Evolutionary conservation across 2,113 vertebrate genomes (phyloP).

Genomic region (Phalacrocorax brasilianus): DNA sequence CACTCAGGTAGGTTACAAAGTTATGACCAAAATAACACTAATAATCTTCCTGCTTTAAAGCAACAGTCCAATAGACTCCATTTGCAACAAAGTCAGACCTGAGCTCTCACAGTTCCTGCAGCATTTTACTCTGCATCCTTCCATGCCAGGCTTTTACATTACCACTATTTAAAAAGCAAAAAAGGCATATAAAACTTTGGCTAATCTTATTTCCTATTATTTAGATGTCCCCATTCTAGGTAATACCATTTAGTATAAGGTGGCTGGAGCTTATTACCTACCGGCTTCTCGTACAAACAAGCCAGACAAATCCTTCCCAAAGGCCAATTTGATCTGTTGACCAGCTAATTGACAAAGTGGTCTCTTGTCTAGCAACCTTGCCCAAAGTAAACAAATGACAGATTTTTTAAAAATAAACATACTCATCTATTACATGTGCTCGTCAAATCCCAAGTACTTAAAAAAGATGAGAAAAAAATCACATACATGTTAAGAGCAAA

Average conservation of each 20-base stretch:
- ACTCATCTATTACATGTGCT: not conserved
- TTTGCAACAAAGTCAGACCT: not conserved
- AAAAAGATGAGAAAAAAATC: not conserved
- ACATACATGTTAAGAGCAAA: not conserved
- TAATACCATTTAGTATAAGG: not conserved
- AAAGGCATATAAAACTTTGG: not conserved
- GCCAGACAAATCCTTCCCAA: not conserved
- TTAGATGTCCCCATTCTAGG: not conserved
- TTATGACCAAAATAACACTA: not conserved
- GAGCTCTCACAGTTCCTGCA: not conserved
- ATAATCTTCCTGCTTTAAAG: not conserved
- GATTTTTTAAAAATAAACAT: not conserved
- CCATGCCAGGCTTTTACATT: not conserved
- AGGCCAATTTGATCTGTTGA: conserved; percentile 65
- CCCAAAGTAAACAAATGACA: conserved; percentile 35
- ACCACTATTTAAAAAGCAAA: not conserved
- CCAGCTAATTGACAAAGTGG: conserved; percentile 69
- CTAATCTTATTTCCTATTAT: not conserved
- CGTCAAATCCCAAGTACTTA: conserved; percentile 23
- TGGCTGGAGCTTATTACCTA: not conserved
- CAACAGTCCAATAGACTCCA: not conserved
- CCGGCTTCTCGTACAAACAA: not conserved
- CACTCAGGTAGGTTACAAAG: not conserved
- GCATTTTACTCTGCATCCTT: not conserved
- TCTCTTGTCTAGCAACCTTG: conserved; percentile 71